phyloP scores from a whole-genome alignment of 2,113 vertebrate genomes.

The Ammodytes marinus region DNA sequence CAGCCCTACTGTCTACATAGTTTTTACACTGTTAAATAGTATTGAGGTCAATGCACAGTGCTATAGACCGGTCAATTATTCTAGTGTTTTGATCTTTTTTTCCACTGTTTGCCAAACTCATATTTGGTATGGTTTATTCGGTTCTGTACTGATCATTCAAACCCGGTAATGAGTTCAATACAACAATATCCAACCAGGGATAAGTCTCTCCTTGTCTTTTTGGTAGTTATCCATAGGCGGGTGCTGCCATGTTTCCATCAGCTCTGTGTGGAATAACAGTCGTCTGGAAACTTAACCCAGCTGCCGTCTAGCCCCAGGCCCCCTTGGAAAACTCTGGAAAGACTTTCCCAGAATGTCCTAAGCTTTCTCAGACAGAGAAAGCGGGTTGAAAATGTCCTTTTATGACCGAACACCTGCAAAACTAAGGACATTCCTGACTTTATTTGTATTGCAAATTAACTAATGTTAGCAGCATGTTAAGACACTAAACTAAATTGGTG shows the following conservation, averaged over 20 bases:
- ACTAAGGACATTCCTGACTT: not conserved
- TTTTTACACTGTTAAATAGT: no score
- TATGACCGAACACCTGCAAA: not conserved
- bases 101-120: not conserved
- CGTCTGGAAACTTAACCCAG: constrained; percentile 78
- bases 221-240: constrained; percentile 31
- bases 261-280: constrained; percentile 72
- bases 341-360: constrained; percentile 56
- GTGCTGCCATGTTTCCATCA: constrained; percentile 79
- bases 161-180: not conserved
- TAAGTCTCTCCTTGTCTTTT: constrained; percentile 34
- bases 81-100: constrained; percentile 5
- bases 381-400: no score
- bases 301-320: constrained; percentile 74
- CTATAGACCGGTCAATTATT: not conserved
- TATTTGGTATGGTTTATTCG: constrained; percentile 5
- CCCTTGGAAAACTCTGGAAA: constrained; percentile 75
- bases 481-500: no score
- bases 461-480: no score
- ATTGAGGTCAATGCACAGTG: no score
- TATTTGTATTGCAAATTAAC: no score
- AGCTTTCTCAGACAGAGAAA: constrained; percentile 17
- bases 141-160: not conserved
- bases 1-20: not conserved
- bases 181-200: not conserved